Evolutionary conservation across 2,113 vertebrate genomes (phyloP), one percentile per base, ranked within the genome.

Genomic region (Osmerus eperlanus): DNA sequence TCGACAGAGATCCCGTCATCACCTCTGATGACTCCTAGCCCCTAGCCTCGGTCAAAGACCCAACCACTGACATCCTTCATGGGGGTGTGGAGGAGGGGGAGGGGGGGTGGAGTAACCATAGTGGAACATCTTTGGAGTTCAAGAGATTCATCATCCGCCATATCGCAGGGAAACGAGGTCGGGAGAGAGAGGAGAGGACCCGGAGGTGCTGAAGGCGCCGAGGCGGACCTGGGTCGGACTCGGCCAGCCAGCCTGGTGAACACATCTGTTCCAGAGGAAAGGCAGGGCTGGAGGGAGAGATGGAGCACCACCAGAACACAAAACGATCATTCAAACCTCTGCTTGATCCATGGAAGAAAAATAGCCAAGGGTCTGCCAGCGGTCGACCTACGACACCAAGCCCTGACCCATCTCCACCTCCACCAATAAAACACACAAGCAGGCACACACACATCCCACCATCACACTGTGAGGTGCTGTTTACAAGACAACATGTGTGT

Each of bases 11-110:
- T 73, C 58, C 64, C 73, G 32, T 81, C 80, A 79, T 73, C 73
- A 76, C 78, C 81, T 76, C 76, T 78, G 79, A 77, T 84, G 78
- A 74, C 68, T 75, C 76, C 67, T 23, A 23, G 16, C 70, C 78
- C 71, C 19, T 18, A 25, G 41, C 66, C 78, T 76, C 28, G 47
- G 60, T 73, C 19, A 52, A 78, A 67, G 60, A 65, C 72, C 64
- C 77, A 78, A 74, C 76, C 73, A 73, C 67, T 78, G 59, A 72
- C 60, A 52, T 47, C 41, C 41, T 2, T 47, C 41, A 36, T 8
- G 5, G 32, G 7, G 41, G 8, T 9, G 41, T 2, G 9, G 41
- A 5, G 41, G 41, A 15, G 3, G 65, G 64, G 61, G 65, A 71
- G 7, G 11, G 76, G 68, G 64, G 23, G 65, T 9, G 25, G 68